Evolutionary conservation across 2,888 invertebrate species (phyloP).

Genomic region (Tineola bisselliella): DNA sequence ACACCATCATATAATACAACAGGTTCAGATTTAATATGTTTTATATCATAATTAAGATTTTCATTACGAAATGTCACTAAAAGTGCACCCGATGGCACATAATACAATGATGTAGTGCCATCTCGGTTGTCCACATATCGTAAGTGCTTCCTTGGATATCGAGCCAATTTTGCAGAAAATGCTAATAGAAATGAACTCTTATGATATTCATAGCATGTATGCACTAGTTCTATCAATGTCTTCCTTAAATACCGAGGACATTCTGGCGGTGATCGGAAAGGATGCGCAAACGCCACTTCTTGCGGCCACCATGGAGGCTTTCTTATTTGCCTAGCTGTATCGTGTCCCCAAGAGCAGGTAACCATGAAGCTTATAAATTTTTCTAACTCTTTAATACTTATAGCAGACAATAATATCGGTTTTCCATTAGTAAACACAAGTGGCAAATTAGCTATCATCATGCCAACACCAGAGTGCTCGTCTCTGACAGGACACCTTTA

Average conservation of each 20-base stretch:
- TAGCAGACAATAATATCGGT: slow-evolving; percentile 73
- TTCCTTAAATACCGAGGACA: slow-evolving; percentile 66
- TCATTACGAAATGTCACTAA: slow-evolving; percentile 81
- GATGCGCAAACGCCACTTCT: slow-evolving; percentile 72
- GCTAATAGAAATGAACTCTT: slow-evolving; percentile 75
- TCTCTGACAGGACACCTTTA: not conserved
- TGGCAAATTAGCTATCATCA: slow-evolving; percentile 78
- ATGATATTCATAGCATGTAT: slow-evolving; percentile 76
- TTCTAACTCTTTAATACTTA: slow-evolving; percentile 71
- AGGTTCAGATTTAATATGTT: slow-evolving; percentile 48
- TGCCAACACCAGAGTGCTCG: slow-evolving; percentile 25
- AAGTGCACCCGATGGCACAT: slow-evolving; percentile 71
- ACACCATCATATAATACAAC: slow-evolving; percentile 73
- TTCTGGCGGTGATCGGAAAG: slow-evolving; percentile 64
- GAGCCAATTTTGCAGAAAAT: slow-evolving; percentile 75
- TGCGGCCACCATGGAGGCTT: slow-evolving; percentile 79
- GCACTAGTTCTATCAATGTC: slow-evolving; percentile 72
- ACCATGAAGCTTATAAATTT: slow-evolving; percentile 80
- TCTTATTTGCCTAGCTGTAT: slow-evolving; percentile 63
- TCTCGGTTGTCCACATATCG: slow-evolving; percentile 78
- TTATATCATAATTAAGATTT: slow-evolving; percentile 68
- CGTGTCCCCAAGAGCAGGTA: slow-evolving; percentile 77
- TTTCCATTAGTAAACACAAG: slow-evolving; percentile 76
- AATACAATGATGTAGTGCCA: slow-evolving; percentile 76
- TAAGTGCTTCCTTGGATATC: slow-evolving; percentile 71